A percentile compares a stretch with the other conserved stretches of the same genome.
Evolutionary conservation across 2,888 invertebrate genomes (phyloP).

Genomic region (Rotaria sp.): DNA sequence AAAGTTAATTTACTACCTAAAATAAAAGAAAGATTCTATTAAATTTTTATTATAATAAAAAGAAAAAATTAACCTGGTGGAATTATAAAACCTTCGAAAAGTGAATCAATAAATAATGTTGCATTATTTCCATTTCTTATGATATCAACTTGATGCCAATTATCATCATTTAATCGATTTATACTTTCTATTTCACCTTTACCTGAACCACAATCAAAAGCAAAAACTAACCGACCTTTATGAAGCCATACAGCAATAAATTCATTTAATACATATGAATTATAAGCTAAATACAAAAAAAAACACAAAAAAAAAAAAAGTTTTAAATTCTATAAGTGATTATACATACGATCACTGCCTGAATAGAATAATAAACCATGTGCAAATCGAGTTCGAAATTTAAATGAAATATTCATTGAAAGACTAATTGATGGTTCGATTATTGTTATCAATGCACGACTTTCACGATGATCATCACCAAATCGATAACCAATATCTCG

Average conservation of each 20-base stretch:
- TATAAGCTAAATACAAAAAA: neutral
- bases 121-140: neutral
- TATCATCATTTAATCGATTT: neutral
- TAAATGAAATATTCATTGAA: slow-evolving; percentile 21
- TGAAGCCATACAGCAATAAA: slow-evolving; percentile 37
- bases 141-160: slow-evolving; percentile 11
- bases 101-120: neutral
- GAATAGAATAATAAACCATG: slow-evolving; percentile 1
- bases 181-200: slow-evolving; percentile 25
- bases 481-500: neutral
- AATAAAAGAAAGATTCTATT: neutral
- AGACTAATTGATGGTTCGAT: neutral
- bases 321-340: neutral
- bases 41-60: neutral
- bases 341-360: neutral
- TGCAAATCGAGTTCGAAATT: slow-evolving; percentile 14
- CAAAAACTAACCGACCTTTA: slow-evolving; percentile 32
- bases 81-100: slow-evolving; percentile 1
- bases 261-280: slow-evolving; percentile 10
- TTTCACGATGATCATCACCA: slow-evolving; percentile 23
- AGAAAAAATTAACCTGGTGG: neutral
- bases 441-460: neutral
- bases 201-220: slow-evolving; percentile 37
- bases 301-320: neutral
- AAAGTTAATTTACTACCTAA: slow-evolving; percentile 13